Conservation (phyloP, 2,113 vertebrate genomes). For the Ictalurus punctatus region DNA sequence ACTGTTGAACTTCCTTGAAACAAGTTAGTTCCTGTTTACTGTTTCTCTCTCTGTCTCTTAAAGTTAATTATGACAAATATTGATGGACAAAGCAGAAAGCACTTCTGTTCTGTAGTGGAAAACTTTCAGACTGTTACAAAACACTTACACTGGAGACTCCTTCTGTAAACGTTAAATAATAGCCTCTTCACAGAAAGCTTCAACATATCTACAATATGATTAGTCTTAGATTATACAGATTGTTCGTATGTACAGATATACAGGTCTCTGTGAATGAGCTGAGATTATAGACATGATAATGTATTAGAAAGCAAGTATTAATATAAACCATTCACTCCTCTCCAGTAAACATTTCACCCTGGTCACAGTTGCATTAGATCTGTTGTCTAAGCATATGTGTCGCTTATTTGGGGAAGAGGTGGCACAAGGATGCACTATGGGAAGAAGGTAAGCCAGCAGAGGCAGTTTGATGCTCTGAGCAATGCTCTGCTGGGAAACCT, state of each 20-base stretch:
- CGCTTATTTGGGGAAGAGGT: too few species aligned
- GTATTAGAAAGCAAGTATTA: neutral
- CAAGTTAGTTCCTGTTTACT: neutral
- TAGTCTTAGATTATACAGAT: neutral
- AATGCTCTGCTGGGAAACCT: too few species aligned
- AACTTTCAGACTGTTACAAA: neutral
- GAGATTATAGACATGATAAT: neutral
- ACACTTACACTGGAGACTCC: neutral
- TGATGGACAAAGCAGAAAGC: neutral
- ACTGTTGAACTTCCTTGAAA: neutral
- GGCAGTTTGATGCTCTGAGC: too few species aligned
- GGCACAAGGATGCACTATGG: too few species aligned
- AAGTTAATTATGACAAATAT: neutral
- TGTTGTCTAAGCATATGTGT: neutral
- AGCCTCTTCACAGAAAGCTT: neutral
- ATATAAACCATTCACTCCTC: neutral
- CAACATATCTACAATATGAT: neutral
- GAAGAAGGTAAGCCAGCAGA: too few species aligned
- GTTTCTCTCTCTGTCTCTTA: neutral
- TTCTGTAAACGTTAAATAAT: neutral
- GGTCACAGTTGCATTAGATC: neutral
- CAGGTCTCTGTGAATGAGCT: neutral
- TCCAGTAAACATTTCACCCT: neutral
- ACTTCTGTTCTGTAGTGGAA: neutral
- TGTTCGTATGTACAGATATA: neutral